These are phyloP conservation scores for Cyclina sinensis DNA, from an alignment of 1,140 invertebrate genomes.

Conservation along the genomic window DNA sequence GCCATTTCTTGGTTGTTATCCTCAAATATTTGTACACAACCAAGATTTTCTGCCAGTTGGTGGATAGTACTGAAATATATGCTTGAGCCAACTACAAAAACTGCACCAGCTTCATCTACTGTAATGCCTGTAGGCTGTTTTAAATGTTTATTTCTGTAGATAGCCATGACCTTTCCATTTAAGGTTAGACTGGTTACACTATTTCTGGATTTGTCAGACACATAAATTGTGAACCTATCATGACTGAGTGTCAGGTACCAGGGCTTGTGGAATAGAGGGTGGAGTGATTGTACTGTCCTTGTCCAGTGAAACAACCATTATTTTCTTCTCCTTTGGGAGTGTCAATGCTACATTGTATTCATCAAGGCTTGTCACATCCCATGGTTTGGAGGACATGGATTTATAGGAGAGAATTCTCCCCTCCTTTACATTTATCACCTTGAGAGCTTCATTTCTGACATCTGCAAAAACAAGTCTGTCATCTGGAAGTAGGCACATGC, in stretches of 20 bases:
- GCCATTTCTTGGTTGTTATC: neutral
- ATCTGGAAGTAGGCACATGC: neutral
- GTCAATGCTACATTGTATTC: neutral
- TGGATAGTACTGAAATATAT: neutral
- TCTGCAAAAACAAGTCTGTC: neutral
- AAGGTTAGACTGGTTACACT: constrained; percentile 31
- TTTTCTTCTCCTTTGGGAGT: constrained; percentile 20
- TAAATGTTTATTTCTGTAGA: neutral
- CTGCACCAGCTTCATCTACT: neutral
- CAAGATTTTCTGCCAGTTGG: neutral
- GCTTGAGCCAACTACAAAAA: constrained; percentile 7
- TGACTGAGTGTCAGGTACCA: constrained; percentile 5
- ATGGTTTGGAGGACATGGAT: constrained; percentile 3
- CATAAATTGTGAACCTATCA: constrained; percentile 38
- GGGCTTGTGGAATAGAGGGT: constrained; percentile 4
- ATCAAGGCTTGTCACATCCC: neutral
- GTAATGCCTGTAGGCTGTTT: neutral
- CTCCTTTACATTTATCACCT: neutral
- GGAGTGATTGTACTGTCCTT: neutral
- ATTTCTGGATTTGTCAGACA: neutral
- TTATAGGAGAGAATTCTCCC: neutral
- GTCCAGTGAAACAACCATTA: neutral
- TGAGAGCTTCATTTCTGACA: constrained; percentile 16
- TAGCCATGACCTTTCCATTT: neutral
- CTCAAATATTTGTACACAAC: neutral